phyloP scores from a whole-genome alignment of 2,888 invertebrate species.

The Acronicta aceris region DNA sequence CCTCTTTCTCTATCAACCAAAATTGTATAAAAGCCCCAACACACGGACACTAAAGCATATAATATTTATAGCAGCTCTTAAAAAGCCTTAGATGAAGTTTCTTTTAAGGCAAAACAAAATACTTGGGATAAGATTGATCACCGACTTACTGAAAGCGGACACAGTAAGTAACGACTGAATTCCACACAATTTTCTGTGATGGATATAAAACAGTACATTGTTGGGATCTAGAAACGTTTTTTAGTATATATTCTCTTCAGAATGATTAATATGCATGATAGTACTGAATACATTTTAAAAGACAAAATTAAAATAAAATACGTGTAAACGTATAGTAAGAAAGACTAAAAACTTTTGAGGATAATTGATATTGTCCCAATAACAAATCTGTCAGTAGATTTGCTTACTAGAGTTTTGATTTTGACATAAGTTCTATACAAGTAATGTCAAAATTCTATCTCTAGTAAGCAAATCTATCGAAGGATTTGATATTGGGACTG shows the following conservation, averaged over 20 bases:
- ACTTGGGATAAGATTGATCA: constrained; percentile 50
- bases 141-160: constrained; percentile 17
- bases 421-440: too few species aligned
- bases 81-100: constrained; percentile 34
- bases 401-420: too few species aligned
- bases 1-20: too few species aligned
- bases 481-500: too few species aligned
- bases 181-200: constrained; percentile 38
- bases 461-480: too few species aligned
- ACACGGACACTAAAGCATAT: not conserved
- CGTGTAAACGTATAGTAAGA: too few species aligned
- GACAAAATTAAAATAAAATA: too few species aligned
- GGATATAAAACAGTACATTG: constrained; percentile 36
- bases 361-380: too few species aligned
- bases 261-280: not conserved
- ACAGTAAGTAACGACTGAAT: constrained; percentile 24
- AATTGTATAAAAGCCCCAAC: not conserved
- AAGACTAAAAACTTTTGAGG: too few species aligned
- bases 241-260: constrained; percentile 4
- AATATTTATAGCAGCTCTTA: constrained; percentile 1
- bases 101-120: constrained; percentile 47
- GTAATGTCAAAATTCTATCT: too few species aligned
- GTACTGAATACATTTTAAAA: too few species aligned
- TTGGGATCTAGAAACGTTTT: constrained; percentile 10
- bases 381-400: too few species aligned